Percentiles rank a stretch among this genome's conserved stretches.
Evolutionary conservation across 2,113 vertebrate genomes (phyloP).

Genomic region (Catharus minimus): DNA sequence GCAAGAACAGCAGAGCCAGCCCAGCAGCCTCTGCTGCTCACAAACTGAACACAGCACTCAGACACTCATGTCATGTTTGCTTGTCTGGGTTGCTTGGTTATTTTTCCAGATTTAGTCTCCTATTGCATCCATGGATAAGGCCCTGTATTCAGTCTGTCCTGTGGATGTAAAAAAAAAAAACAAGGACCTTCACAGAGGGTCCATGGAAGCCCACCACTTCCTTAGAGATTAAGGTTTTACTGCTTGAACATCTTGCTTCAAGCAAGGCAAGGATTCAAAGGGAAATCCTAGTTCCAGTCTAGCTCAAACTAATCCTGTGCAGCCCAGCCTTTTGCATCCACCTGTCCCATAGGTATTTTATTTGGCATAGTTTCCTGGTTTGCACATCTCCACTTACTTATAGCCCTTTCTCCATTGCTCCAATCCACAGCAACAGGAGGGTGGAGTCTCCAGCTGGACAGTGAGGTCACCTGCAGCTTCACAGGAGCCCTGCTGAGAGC

Average conservation of each 20-base stretch:
- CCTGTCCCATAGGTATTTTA: not conserved
- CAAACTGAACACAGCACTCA: fast-evolving
- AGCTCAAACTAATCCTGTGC: not conserved
- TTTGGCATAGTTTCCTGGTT: not conserved
- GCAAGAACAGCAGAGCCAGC: not conserved
- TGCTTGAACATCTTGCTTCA: not conserved
- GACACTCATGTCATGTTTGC: fast-evolving
- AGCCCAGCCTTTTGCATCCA: not conserved
- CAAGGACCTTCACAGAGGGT: not conserved
- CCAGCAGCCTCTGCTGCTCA: not conserved
- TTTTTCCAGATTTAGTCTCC: not conserved
- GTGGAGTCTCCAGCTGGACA: not conserved
- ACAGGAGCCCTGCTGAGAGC: not conserved
- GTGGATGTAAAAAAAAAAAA: not conserved
- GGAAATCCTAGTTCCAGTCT: not conserved
- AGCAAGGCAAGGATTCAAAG: not conserved
- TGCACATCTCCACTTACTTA: not conserved
- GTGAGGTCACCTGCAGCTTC: not conserved
- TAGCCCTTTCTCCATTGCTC: not conserved
- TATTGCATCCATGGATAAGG: not conserved
- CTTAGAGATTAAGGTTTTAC: not conserved
- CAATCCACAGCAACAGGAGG: not conserved
- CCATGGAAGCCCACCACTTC: not conserved
- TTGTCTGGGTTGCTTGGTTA: not conserved
- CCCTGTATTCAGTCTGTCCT: not conserved